These are phyloP conservation scores for Strigamia transsilvanica DNA, from an alignment of 2,888 invertebrate genomes.

Conservation along the genomic window DNA sequence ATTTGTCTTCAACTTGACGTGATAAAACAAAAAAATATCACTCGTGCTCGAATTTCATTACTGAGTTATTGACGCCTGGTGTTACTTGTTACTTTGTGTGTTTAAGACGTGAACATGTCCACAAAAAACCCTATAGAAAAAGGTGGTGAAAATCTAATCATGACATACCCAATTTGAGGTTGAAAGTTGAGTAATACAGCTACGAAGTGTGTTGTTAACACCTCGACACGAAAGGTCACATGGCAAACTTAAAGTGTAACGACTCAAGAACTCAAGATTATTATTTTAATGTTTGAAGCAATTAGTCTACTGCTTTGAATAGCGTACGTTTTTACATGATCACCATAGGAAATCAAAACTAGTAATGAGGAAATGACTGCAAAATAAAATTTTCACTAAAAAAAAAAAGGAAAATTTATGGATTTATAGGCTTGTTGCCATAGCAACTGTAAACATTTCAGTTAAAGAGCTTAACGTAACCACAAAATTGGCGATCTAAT, in stretches of 20 bases:
- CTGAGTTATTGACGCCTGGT: too few species aligned
- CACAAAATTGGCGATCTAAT: background rate
- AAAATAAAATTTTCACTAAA: background rate
- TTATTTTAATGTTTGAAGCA: too few species aligned
- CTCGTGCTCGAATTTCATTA: too few species aligned
- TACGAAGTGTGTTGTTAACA: background rate
- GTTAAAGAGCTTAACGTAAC: conserved; percentile 4
- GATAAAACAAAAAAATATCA: too few species aligned
- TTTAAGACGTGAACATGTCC: background rate
- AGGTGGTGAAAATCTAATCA: background rate
- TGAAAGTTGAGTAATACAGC: background rate
- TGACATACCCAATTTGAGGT: conserved; percentile 19
- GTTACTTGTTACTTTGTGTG: background rate
- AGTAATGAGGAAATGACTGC: background rate
- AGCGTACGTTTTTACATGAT: too few species aligned
- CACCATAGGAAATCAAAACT: background rate
- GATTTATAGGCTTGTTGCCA: background rate
- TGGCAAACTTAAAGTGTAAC: background rate
- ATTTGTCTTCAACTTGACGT: too few species aligned
- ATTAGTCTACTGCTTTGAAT: too few species aligned
- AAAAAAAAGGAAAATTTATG: background rate
- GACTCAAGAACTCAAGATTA: background rate
- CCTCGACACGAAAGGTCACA: background rate
- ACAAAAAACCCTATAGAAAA: background rate
- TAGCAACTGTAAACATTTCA: background rate